phyloP scores from a whole-genome alignment of 2,888 invertebrate species.

The Malthinus flaveolus region DNA sequence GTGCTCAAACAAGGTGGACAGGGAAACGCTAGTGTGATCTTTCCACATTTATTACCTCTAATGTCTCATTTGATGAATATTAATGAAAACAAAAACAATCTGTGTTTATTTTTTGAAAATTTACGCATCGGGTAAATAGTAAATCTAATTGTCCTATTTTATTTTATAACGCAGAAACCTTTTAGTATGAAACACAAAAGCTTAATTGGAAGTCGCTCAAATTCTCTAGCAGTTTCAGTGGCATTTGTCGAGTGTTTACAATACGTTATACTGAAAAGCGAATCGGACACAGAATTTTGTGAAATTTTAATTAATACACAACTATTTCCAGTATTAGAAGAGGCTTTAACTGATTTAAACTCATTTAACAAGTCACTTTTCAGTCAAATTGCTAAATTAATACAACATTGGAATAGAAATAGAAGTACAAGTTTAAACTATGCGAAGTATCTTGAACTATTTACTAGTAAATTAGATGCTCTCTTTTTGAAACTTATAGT shows the following conservation, averaged over 20 bases:
- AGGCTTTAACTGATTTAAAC: constrained; percentile 53
- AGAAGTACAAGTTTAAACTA: constrained; percentile 48
- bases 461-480: constrained; percentile 51
- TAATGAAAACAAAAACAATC: constrained; percentile 60
- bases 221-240: constrained; percentile 67
- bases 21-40: constrained; percentile 74
- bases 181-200: constrained; percentile 64
- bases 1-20: constrained; percentile 72
- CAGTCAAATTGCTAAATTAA: constrained; percentile 56
- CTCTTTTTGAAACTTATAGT: constrained; percentile 45
- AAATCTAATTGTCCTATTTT: background rate
- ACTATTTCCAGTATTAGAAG: constrained; percentile 56
- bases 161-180: constrained; percentile 21
- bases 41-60: constrained; percentile 76
- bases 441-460: constrained; percentile 46
- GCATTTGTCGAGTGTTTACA: constrained; percentile 77
- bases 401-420: constrained; percentile 63
- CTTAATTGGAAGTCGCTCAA: constrained; percentile 66
- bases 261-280: constrained; percentile 61
- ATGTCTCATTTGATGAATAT: constrained; percentile 69
- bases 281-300: constrained; percentile 53
- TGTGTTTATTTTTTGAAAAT: constrained; percentile 69
- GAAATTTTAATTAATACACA: constrained; percentile 52
- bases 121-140: constrained; percentile 65
- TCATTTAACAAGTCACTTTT: constrained; percentile 55